A percentile compares a stretch with the other conserved stretches of the same genome.
Conservation (phyloP, 2,888 invertebrate species). For the Hemicrepidius hirtus region DNA sequence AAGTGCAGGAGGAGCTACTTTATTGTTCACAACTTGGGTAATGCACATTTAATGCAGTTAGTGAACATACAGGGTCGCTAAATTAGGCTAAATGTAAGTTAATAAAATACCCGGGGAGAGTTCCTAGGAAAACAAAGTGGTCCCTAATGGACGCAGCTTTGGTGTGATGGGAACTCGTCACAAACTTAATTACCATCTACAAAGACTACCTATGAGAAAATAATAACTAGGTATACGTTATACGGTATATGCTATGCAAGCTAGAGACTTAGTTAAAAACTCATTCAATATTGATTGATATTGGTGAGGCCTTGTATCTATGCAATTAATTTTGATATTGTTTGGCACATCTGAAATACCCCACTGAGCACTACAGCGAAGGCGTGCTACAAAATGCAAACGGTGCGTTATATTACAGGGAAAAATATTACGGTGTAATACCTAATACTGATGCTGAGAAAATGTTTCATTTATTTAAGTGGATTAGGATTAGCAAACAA, state of each 20-base stretch:
- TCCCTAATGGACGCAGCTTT: constrained; percentile 49
- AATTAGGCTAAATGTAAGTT: constrained; percentile 46
- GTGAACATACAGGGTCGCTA: constrained; percentile 35
- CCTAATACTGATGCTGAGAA: no score
- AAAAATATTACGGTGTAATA: no score
- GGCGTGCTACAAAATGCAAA: no score
- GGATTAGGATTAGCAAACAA: no score
- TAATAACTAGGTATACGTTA: constrained; percentile 34
- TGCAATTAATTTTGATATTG: constrained; percentile 23
- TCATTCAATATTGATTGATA: constrained; percentile 15
- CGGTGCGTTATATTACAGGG: no score
- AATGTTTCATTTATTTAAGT: no score
- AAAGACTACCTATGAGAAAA: constrained; percentile 48
- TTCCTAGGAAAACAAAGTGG: constrained; percentile 50
- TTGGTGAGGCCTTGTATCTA: constrained; percentile 5
- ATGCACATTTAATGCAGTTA: constrained; percentile 50
- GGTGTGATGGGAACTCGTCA: constrained; percentile 45
- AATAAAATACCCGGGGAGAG: constrained; percentile 50
- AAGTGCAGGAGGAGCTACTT: background rate
- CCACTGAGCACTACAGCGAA: no score
- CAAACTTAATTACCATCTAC: constrained; percentile 47
- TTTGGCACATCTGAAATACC: no score
- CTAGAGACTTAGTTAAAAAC: constrained; percentile 24
- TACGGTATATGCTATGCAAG: constrained; percentile 18
- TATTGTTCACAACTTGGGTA: constrained; percentile 5